Percentiles rank a stretch among this genome's conserved stretches.
These are phyloP conservation scores for Drosophila seguyi DNA, from an alignment of 1,140 invertebrate genomes.

Conservation along the genomic window DNA sequence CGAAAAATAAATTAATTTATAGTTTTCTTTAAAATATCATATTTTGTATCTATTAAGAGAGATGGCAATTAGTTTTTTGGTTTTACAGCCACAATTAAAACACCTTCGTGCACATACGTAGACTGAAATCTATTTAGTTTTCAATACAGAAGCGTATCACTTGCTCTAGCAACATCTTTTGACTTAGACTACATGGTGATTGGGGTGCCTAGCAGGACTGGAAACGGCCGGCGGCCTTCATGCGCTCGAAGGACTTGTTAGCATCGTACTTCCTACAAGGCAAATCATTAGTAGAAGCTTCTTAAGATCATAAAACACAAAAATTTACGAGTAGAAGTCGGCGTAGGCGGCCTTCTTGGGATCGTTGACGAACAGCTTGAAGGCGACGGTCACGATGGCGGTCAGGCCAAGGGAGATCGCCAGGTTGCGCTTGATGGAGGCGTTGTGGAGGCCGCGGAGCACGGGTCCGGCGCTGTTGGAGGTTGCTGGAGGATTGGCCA, in stretches of 20 bases:
- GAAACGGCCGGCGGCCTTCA: constrained; percentile 86
- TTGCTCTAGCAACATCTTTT: constrained; percentile 61
- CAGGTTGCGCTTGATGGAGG: constrained; percentile 84
- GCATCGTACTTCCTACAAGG: constrained; percentile 87
- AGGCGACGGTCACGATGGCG: constrained; percentile 68
- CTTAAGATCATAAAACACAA: neutral
- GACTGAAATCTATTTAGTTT: constrained; percentile 75
- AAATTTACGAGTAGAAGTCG: constrained; percentile 87
- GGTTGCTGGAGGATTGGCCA: constrained; percentile 78
- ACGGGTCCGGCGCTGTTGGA: constrained; percentile 73
- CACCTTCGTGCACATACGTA: constrained; percentile 31
- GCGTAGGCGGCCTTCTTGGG: constrained; percentile 86
- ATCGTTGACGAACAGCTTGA: constrained; percentile 81
- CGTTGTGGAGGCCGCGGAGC: constrained; percentile 81
- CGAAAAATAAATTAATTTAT: no score
- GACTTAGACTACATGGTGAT: constrained; percentile 63
- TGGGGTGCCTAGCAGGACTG: constrained; percentile 75
- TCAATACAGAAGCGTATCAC: constrained; percentile 65
- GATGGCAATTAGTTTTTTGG: no score
- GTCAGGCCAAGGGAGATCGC: constrained; percentile 74
- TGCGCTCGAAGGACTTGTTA: constrained; percentile 86
- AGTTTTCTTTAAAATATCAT: no score
- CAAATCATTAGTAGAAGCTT: neutral
- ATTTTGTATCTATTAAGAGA: no score
- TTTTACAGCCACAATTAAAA: constrained; percentile 33